Percentiles rank a stretch among this genome's conserved stretches.
Conservation (phyloP, 1,140 invertebrate species). For the Sinonovacula constricta region DNA sequence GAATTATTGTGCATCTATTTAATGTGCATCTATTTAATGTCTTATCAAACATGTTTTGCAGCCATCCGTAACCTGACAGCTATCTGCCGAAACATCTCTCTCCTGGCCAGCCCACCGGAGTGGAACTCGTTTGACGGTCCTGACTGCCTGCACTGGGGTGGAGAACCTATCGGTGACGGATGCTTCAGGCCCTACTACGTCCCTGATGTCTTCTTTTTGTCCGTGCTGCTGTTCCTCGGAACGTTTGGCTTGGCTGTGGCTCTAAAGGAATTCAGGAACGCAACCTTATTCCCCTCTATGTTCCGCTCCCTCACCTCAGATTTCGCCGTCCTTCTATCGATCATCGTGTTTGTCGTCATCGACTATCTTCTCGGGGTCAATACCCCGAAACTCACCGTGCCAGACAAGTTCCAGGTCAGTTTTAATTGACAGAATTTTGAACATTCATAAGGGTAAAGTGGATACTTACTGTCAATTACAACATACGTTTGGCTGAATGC, state of each 20-base stretch:
- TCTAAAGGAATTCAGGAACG: constrained; percentile 95
- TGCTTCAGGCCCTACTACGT: constrained; percentile 80
- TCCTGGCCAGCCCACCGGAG: constrained; percentile 24
- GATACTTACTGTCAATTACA: background rate
- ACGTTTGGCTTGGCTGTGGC: constrained; percentile 94
- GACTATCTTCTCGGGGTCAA: constrained; percentile 91
- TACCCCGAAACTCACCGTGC: constrained; percentile 96
- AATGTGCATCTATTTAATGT: no score
- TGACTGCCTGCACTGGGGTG: constrained; percentile 81
- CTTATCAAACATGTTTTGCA: no score
- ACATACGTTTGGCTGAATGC: background rate
- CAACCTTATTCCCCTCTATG: constrained; percentile 92
- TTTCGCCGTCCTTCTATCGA: constrained; percentile 98
- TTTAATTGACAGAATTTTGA: background rate
- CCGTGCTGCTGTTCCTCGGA: constrained; percentile 93
- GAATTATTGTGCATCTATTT: no score
- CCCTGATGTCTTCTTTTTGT: constrained; percentile 95
- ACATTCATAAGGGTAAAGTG: background rate
- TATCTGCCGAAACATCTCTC: constrained; percentile 44
- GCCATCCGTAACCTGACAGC: constrained; percentile 13
- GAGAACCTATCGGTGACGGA: constrained; percentile 86
- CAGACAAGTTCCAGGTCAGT: constrained; percentile 78
- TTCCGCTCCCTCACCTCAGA: constrained; percentile 95
- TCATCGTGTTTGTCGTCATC: constrained; percentile 92
- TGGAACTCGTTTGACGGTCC: constrained; percentile 32